A percentile compares a stretch with the other conserved stretches of the same genome.
phyloP scores from a whole-genome alignment of 2,888 invertebrate species.

The Pammene fasciana region DNA sequence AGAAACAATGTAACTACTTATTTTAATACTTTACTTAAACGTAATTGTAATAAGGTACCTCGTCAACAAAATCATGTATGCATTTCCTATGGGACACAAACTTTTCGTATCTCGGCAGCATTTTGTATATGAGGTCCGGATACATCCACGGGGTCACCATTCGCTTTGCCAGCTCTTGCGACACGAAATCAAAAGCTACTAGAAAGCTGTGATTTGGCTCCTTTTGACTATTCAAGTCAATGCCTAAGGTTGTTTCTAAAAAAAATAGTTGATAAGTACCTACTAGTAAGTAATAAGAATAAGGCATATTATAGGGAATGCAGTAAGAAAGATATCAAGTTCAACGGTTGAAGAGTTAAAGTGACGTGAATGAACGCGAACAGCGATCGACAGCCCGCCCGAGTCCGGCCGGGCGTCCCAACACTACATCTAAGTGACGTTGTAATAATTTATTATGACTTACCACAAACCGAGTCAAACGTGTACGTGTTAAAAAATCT shows the following conservation, averaged over 20 bases:
- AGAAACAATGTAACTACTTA: too few species aligned
- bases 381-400: too few species aligned
- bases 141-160: neutral
- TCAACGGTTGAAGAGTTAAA: too few species aligned
- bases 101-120: neutral
- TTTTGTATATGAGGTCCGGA: neutral
- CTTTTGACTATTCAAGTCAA: constrained; percentile 6
- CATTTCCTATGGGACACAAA: neutral
- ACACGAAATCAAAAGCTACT: neutral
- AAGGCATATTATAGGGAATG: too few species aligned
- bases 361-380: too few species aligned
- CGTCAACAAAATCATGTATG: neutral
- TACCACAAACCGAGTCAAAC: constrained; percentile 19
- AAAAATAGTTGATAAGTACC: neutral
- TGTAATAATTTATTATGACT: neutral
- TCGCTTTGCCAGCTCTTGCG: neutral
- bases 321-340: too few species aligned
- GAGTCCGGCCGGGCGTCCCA: too few species aligned
- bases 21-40: too few species aligned
- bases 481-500: constrained; percentile 14
- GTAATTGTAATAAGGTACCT: neutral
- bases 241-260: neutral
- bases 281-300: neutral
- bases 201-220: neutral
- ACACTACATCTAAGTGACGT: too few species aligned